Percentiles rank a stretch among this genome's conserved stretches.
Evolutionary conservation across 2,888 invertebrate genomes (phyloP).

Genomic region (Apodemia duryi): DNA sequence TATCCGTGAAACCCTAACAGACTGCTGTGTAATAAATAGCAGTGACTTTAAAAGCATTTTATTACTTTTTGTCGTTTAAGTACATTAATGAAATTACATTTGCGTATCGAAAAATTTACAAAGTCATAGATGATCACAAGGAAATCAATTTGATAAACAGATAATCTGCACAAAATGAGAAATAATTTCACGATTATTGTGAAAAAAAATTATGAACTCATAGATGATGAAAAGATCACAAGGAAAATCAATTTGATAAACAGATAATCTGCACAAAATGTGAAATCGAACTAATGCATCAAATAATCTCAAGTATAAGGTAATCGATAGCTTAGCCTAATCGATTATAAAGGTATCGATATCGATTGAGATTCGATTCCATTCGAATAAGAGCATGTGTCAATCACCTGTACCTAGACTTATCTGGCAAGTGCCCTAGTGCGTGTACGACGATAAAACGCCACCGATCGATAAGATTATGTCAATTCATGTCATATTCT

Average conservation of each 20-base stretch:
- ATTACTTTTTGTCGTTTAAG: too few species aligned
- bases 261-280: background rate
- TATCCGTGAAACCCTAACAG: too few species aligned
- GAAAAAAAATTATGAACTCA: too few species aligned
- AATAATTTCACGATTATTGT: too few species aligned
- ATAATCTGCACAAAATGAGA: too few species aligned
- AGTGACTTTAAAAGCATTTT: too few species aligned
- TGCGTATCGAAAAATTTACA: too few species aligned
- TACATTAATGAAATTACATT: too few species aligned
- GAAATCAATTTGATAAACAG: too few species aligned
- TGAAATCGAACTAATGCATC: background rate
- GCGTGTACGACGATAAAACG: constrained; percentile 14
- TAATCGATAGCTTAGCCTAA: constrained; percentile 7
- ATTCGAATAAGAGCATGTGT: constrained; percentile 9
- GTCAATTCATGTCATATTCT: constrained; percentile 20
- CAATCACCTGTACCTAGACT: constrained; percentile 13
- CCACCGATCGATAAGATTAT: constrained; percentile 19
- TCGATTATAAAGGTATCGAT: constrained; percentile 12
- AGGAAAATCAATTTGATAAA: background rate
- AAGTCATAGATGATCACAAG: too few species aligned
- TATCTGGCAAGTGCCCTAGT: constrained; percentile 14
- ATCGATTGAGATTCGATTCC: constrained; percentile 9
- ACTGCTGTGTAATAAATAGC: too few species aligned
- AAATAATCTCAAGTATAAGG: background rate
- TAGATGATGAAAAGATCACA: too few species aligned